Conservation (phyloP, 2,113 vertebrate species). For the Pachyramphus minor region DNA sequence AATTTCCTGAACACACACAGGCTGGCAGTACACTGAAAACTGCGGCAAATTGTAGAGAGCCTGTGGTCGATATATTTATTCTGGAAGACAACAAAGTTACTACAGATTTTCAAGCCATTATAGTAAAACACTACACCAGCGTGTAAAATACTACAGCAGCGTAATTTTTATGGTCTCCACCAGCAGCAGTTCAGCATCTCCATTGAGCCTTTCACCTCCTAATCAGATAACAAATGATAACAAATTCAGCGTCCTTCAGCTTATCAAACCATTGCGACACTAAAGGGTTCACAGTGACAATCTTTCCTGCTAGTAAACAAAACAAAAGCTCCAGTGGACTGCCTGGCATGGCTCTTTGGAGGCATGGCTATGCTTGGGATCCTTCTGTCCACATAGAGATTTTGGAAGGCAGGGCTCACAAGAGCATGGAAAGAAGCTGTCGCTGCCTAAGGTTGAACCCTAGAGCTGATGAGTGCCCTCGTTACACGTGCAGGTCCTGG, state of each 20-base stretch:
- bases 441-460: neutral
- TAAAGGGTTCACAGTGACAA: neutral
- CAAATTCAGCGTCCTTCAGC: neutral
- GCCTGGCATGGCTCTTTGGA: neutral
- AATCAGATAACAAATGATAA: neutral
- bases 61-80: neutral
- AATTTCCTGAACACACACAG: neutral
- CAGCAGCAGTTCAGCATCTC: neutral
- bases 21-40: neutral
- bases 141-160: neutral
- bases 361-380: rapidly evolving
- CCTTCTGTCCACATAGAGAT: neutral
- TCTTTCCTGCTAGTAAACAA: neutral
- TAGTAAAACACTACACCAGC: neutral
- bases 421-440: neutral
- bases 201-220: conserved; percentile 36
- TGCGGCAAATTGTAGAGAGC: neutral
- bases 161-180: neutral
- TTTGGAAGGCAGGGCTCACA: neutral
- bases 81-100: neutral
- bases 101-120: neutral
- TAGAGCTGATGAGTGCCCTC: neutral
- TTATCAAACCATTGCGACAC: neutral
- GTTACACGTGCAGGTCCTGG: neutral
- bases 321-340: neutral